Evolutionary conservation across 2,797 vertebrate species (phyloP), one percentile per base, ranked within the genome.

Genomic region (Mycteria americana): DNA sequence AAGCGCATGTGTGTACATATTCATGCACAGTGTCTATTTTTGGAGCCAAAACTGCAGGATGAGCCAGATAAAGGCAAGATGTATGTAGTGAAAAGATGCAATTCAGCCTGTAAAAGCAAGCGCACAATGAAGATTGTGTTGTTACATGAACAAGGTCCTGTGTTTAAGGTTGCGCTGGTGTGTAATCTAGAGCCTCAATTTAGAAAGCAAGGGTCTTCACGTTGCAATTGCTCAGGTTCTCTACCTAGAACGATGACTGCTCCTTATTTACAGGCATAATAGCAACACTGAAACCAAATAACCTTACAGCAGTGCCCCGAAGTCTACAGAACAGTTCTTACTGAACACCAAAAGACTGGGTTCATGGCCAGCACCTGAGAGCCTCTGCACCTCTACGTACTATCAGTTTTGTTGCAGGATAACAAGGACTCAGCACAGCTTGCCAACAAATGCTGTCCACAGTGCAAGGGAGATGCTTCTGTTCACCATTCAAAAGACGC

Each of bases 31-130:
- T 3, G 22, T 41, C 84, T 96, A 93, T 92, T 95, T 96, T 19
- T 88, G 90, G 93, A 94, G 88, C 31, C 46, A 70, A 92, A 92
- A 86, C 35, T 76, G 85, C 73, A 93, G 72, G 45, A 74, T 57
- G 75, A 94, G 70, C 46, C 63, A 78, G 28, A 80, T 30, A 63
- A 60, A 89, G 74, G 37, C 16, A 83, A 67, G 45, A 82, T 23
- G 24, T 46, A 45, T 17, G n/a, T 30, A 62, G 56, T 7, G 33
- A 63, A 75, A 88, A 88, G 79, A 83, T 84, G 46, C 5, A 54
- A 9, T 39, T 70, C n/a, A 46, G 59, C 13, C 60, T 54, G 27
- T 39, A 73, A 85, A 91, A 37, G 19, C 46, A 92, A 84, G 27
- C 3, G 28, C 30, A 77, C 30, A 57, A 25, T 14, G 54, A 65